Base-by-base conservation (phyloP, 1,140 invertebrate species). In the Dreissena polymorpha region DNA sequence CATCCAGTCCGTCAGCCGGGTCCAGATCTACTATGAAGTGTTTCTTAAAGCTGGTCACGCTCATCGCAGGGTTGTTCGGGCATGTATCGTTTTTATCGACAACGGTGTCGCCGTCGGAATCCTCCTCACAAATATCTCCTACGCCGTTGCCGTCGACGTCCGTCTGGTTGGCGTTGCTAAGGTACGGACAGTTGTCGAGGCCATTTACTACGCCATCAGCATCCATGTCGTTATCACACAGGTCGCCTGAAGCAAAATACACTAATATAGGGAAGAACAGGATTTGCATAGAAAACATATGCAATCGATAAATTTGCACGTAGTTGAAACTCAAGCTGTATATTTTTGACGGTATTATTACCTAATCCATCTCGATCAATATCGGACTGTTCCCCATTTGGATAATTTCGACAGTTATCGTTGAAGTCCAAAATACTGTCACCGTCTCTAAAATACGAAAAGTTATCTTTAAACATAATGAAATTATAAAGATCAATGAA, bases 171-270 rank as follows among this genome's bases (percentile, higher is more conserved):
- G 60, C 16, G 60, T 83, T 97, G 2, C 94, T 90, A 0, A 94
- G 93, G 55, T 92, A 93, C 0, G 95, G 95, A 91, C 97, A 97
- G 88, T 97, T 97, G 86, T 90, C 89, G 8, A 23, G 27, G 51
- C 94, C 90, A 91, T 97, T 86, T 23, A 53, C 16, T 49, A 86
- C 29, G 16, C 95, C 95, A 91, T 98, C 98, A 85, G 96, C 96
- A 91, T 99, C 97, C 10, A 97, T 96, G 92, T 99, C 97, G 49
- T 95, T 93, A 88, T 98, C 97, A 86, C 97, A 98, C 10, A 96
- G 96, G 92, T 98, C 97, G 51, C 97, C 84, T 86, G 69, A 14
- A 83, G 53, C 23, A 29, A 50, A 77, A 27, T 60, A 63, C 14
- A 74, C 7, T 16, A 74, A 27, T 51, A 53, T 18, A 72, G 10